phyloP scores from a whole-genome alignment of 2,888 invertebrate species.

The Synergus gifuensis region DNA sequence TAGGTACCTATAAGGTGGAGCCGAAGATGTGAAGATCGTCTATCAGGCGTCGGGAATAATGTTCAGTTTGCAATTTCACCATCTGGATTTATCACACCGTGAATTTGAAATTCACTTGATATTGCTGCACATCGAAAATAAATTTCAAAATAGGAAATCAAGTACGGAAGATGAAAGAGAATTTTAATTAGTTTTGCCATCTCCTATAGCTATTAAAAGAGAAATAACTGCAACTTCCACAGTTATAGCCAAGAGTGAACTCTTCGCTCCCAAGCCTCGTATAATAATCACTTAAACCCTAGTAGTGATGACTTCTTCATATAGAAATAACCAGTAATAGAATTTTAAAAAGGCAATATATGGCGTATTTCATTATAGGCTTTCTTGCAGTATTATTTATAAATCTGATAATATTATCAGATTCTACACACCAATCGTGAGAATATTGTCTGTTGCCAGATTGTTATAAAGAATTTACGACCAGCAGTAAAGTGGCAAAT shows the following conservation, averaged over 20 bases:
- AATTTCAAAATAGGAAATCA: neutral
- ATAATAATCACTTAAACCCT: conserved; percentile 22
- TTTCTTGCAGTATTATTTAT: neutral
- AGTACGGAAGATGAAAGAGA: neutral
- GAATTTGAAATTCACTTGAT: neutral
- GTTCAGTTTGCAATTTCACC: neutral
- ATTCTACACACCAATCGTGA: conserved; percentile 34
- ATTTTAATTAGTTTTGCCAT: conserved; percentile 4
- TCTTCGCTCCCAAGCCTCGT: conserved; percentile 8
- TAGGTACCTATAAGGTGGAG: neutral
- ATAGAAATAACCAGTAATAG: conserved; percentile 5
- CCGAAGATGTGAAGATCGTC: neutral
- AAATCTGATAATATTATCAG: conserved; percentile 20
- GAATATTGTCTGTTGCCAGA: conserved; percentile 27
- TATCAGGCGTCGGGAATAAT: neutral
- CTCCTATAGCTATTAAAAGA: conserved; percentile 12
- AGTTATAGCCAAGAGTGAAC: neutral
- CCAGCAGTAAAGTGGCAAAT: conserved; percentile 19
- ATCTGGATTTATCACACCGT: neutral
- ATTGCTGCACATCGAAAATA: neutral
- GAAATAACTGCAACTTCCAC: conserved; percentile 16
- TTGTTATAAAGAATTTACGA: conserved; percentile 35
- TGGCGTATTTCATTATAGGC: neutral
- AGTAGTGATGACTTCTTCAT: neutral
- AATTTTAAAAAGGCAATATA: conserved; percentile 13